A percentile compares a stretch with the other conserved stretches of the same genome.
These are phyloP conservation scores for Pungitius pungitius DNA, from an alignment of 2,113 vertebrate species.

Conservation along the genomic window DNA sequence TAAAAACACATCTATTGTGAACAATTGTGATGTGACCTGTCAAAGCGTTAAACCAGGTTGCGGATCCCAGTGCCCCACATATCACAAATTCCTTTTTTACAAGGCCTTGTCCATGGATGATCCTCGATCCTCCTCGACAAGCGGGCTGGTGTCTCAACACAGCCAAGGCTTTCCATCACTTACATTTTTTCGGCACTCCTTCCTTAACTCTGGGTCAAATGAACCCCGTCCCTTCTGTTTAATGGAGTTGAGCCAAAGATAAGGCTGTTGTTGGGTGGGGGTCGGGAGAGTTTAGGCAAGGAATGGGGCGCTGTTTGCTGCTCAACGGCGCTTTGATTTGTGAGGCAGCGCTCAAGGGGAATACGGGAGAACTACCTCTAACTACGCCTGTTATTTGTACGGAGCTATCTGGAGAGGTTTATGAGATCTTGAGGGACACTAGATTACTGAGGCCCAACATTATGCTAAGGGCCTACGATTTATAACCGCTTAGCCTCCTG, in stretches of 20 bases:
- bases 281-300: background rate
- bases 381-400: slow-evolving; percentile 33
- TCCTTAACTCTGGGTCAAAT: slow-evolving; percentile 62
- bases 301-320: background rate
- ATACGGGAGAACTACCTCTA: slow-evolving; percentile 21
- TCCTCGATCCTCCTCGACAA: slow-evolving; percentile 25
- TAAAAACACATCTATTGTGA: slow-evolving; percentile 42
- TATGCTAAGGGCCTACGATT: background rate
- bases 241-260: slow-evolving; percentile 42
- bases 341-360: slow-evolving; percentile 22
- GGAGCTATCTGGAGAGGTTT: slow-evolving; percentile 45
- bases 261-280: background rate
- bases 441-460: slow-evolving; percentile 19
- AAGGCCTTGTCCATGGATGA: slow-evolving; percentile 30
- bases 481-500: slow-evolving; percentile 19
- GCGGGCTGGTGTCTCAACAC: slow-evolving; percentile 38
- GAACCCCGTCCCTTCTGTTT: slow-evolving; percentile 56
- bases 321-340: slow-evolving; percentile 51
- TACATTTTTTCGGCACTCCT: slow-evolving; percentile 16
- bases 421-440: slow-evolving; percentile 53
- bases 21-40: slow-evolving; percentile 42
- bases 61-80: slow-evolving; percentile 22
- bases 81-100: slow-evolving; percentile 39
- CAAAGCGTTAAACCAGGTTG: slow-evolving; percentile 8
- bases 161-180: slow-evolving; percentile 52